Conservation (phyloP, 2,888 invertebrate species). For the Acronicta leporina region DNA sequence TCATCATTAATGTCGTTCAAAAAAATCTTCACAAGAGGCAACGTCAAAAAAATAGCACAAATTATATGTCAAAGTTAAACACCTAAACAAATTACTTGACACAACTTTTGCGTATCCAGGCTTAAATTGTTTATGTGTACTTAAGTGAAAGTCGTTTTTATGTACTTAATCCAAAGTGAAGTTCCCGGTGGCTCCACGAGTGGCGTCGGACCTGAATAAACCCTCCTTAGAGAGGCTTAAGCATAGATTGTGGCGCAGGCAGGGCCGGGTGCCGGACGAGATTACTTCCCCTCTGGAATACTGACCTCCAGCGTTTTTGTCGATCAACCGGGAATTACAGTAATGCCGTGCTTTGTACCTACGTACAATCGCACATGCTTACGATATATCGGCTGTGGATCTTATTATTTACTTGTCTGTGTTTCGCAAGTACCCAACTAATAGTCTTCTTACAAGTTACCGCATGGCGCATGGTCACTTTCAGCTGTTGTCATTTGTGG, state of each 20-base stretch:
- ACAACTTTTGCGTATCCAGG: slow-evolving; percentile 42
- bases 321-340: slow-evolving; percentile 25
- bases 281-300: slow-evolving; percentile 36
- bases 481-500: no score
- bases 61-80: slow-evolving; percentile 38
- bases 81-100: slow-evolving; percentile 39
- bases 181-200: slow-evolving; percentile 27
- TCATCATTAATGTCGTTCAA: background rate
- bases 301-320: slow-evolving; percentile 32
- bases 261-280: slow-evolving; percentile 23
- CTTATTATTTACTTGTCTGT: background rate
- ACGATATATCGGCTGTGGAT: background rate
- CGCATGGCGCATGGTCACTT: no score
- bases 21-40: background rate
- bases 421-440: no score
- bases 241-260: slow-evolving; percentile 38
- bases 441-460: background rate
- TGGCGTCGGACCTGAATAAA: slow-evolving; percentile 46
- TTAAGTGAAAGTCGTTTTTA: slow-evolving; percentile 50
- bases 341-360: slow-evolving; percentile 1
- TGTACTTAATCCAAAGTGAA: slow-evolving; percentile 43
- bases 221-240: slow-evolving; percentile 53
- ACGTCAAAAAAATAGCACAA: slow-evolving; percentile 21
- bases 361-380: no score
- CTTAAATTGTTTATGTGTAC: slow-evolving; percentile 50